phyloP scores from a whole-genome alignment of 2,888 invertebrate species.

The Nemotelus pantherinus region DNA sequence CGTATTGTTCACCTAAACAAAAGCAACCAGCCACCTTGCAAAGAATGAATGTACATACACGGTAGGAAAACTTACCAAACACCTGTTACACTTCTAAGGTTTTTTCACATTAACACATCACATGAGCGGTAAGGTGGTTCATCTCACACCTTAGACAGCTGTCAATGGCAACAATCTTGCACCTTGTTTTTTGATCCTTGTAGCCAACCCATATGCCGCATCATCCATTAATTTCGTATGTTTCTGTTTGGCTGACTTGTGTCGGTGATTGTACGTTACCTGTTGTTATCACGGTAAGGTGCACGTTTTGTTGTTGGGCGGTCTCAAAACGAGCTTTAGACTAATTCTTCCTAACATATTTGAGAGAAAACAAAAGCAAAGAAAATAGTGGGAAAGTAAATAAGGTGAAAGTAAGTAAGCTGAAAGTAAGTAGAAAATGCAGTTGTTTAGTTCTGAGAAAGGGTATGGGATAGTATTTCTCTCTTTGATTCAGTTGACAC shows the following conservation, averaged over 20 bases:
- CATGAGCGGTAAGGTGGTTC: not conserved
- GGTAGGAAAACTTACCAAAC: constrained; percentile 6
- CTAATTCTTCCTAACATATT: constrained; percentile 17
- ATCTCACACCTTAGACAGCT: constrained; percentile 9
- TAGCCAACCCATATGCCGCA: not conserved
- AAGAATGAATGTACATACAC: not conserved
- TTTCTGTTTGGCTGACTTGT: not conserved
- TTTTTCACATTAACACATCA: constrained; percentile 3
- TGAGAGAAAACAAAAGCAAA: not conserved
- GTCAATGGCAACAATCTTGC: constrained; percentile 23
- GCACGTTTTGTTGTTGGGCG: no score
- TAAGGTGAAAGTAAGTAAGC: not conserved
- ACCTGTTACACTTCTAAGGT: constrained; percentile 13
- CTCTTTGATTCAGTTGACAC: no score
- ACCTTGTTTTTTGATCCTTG: constrained; percentile 15
- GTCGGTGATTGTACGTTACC: not conserved
- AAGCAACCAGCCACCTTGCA: not conserved
- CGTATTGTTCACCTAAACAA: not conserved
- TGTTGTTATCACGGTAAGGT: not conserved
- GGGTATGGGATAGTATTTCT: no score
- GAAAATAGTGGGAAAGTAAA: not conserved
- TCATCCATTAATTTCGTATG: not conserved
- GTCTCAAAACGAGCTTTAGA: constrained; percentile 3
- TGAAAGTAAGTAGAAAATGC: no score
- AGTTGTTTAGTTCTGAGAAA: no score